Base-by-base conservation (phyloP, 64 coral and sea anemone species). In the Montipora sp. region DNA sequence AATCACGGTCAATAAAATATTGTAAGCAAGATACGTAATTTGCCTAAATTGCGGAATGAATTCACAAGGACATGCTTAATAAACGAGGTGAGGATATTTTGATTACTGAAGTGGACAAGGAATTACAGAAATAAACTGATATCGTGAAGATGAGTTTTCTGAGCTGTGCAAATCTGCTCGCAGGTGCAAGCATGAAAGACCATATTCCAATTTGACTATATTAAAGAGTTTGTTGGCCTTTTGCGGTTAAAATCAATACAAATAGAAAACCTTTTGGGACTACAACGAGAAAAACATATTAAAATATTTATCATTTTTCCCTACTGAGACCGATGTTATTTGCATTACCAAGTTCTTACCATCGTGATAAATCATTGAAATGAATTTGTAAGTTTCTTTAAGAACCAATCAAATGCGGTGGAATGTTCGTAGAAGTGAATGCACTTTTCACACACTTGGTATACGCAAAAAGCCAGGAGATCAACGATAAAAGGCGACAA, bases 181-280 rank as follows among this genome's bases (percentile, higher is more conserved):
- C 51, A 18, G 15, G 11, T 14, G 61, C 43, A 1, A 8, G 27
- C 20, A 11, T 8, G 14, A 23, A 58, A 47, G 12, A 2, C 47
- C 5, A 67, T 66, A 6, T 44, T 81, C n/a, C 51, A 10, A 4
- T 27, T 36, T 36, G 3, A 14, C 1, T 10, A 5, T 58, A 63
- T 83, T 44, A 36, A 36, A 57, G 53, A 57, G 7, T 57, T 65
- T 71, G 82, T 72, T 22, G 63, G 46, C n/a, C 63, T 48, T 70
- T 84, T 85, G 82, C 82, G 82, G 82, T 72, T 67, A 67, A 83
- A 47, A 47, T 72, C 82, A 85, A 71, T 16, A 50, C 3, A 7
- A 67, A 66, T 20, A 80, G 16, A 46, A 8, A 50, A 85, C 4
- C 19, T 19, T 19, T 59, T n/a, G 19, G 15, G n/a, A 61, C 22